These are phyloP conservation scores for Callinectes sapidus DNA, from an alignment of 2,888 invertebrate genomes.

Conservation along the genomic window DNA sequence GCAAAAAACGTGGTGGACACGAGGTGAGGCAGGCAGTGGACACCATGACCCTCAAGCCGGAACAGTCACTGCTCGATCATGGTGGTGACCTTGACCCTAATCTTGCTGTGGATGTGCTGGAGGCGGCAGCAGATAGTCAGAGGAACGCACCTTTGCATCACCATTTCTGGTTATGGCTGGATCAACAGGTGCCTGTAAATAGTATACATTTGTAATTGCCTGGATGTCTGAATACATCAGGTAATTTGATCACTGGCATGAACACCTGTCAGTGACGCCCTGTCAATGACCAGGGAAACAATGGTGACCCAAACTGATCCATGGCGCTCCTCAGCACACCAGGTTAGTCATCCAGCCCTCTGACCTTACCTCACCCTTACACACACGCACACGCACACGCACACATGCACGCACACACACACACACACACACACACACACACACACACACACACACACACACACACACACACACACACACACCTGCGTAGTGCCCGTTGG, in stretches of 20 bases:
- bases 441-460: not conserved
- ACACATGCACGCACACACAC: not conserved
- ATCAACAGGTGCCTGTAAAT: not conserved
- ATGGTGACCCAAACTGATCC: not conserved
- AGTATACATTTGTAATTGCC: not conserved
- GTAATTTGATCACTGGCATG: not conserved
- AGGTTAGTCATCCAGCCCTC: not conserved
- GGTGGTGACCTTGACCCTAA: not conserved
- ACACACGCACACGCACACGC: not conserved
- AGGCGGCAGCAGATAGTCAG: not conserved
- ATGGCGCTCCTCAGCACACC: not conserved
- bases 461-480: too few relatives aligned
- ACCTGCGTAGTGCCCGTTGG: not conserved
- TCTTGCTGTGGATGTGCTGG: not conserved
- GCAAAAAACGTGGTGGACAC: slow-evolving; percentile 60
- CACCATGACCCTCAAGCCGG: not conserved
- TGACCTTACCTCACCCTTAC: not conserved
- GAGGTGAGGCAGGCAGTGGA: slow-evolving; percentile 30
- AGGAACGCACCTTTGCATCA: not conserved
- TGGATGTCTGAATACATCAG: not conserved
- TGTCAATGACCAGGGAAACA: not conserved
- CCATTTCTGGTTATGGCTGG: not conserved
- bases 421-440: slow-evolving; percentile 1
- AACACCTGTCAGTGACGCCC: not conserved
- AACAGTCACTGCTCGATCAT: not conserved